Base-by-base conservation (phyloP, 2,888 invertebrate species). In the Pherbina coryleti region DNA sequence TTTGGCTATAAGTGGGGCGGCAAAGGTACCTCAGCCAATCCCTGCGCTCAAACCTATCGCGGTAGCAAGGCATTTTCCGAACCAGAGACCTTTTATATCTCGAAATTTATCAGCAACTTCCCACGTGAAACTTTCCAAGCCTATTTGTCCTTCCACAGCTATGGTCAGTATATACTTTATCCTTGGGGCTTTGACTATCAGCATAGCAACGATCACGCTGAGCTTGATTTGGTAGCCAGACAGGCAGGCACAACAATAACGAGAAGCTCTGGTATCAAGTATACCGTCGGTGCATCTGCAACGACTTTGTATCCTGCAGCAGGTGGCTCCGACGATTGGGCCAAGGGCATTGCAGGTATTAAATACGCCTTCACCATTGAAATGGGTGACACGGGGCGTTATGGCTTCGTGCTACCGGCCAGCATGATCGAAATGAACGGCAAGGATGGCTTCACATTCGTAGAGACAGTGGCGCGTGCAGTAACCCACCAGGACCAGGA, bases 321-420 rank as follows among this genome's bases (percentile, higher is more conserved):
- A 44, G 96, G 96, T 1, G 95, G 95, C 17, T 95, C 96, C 0
- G 96, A 96, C 84, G 97, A 98, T 88, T 98, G 97, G 96, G 97
- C 97, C 8, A 97, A 97, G 89, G 95, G 95, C 0, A 91, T 92
- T 57, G 93, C 93, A 9, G 93, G 93, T 55, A 94, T 98, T 81
- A 97, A 96, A 87, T 98, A 97, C 87, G 90, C 97, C 1, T 98
- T 95, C 90, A 97, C 97, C 0, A 92, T 98, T 77, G 98, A 98
- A 91, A 92, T 98, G 75, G 92, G 96, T 74, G 98, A 97, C 88
- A 94, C 92, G 0, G 97, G 97, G 0, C 91, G 92, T 76, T 93
- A 94, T 86, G 98, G 97, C 3, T 98, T 98, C 87, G 90, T 97
- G n/a, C 89, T 98, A 73, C 97, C 98, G 0, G 93, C 95, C 0